These are phyloP conservation scores for Malthinus flaveolus DNA, from an alignment of 2,888 invertebrate genomes.

Conservation along the genomic window DNA sequence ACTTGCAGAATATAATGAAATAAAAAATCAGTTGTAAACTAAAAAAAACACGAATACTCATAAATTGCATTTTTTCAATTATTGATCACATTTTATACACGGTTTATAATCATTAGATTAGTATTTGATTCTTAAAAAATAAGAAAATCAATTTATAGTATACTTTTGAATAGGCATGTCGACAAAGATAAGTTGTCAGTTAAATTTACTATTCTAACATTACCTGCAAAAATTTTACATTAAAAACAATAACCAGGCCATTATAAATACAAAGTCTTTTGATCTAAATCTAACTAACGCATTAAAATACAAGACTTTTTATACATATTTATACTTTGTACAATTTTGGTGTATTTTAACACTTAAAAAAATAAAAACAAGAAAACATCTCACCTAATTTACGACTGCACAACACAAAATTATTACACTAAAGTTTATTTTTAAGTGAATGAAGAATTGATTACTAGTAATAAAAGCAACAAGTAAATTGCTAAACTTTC, in stretches of 20 bases:
- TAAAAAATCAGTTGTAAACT: no score
- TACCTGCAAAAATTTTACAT: no score
- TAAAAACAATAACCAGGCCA: no score
- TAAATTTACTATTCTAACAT: no score
- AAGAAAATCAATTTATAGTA: not conserved
- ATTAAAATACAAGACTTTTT: constrained; percentile 17
- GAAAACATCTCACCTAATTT: not conserved
- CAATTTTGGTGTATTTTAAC: constrained; percentile 2
- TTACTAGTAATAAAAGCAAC: constrained; percentile 35
- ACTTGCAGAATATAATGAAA: no score
- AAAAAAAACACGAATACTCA: no score
- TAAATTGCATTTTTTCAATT: no score
- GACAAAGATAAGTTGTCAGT: no score
- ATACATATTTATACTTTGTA: constrained; percentile 28
- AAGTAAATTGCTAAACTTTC: constrained; percentile 43
- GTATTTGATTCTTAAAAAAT: not conserved
- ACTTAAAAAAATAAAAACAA: constrained; percentile 8
- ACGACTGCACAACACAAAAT: not conserved
- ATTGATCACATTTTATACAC: not conserved
- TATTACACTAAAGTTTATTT: not conserved
- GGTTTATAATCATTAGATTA: not conserved
- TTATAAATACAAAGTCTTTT: no score
- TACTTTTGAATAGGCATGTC: not conserved
- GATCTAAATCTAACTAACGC: not conserved
- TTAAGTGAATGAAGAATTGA: constrained; percentile 1